Base-by-base conservation (phyloP, 1,140 invertebrate genomes). In the Geopemphigus sp. region DNA sequence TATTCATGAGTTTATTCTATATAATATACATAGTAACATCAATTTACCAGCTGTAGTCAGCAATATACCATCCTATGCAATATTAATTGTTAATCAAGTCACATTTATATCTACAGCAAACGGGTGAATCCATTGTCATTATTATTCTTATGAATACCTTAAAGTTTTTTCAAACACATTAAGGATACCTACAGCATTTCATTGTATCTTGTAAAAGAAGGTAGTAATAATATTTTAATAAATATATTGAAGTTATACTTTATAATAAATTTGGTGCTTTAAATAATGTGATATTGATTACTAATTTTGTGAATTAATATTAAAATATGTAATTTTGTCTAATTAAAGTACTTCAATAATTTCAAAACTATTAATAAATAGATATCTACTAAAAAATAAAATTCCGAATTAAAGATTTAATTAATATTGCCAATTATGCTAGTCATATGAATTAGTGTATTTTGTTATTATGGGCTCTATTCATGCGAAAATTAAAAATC, bases 11-110 rank as follows among this genome's bases (percentile, higher is more conserved):
- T 53, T n/a, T 29, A 72, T 72, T 72, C 24, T 72, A 26, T 70
- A 53, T 70, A 39, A n/a, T 50, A 0, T 72, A 53, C 19, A 54
- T 32, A 68, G 19, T 47, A 68, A 68, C 22, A 72, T 29, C 24
- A 72, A 72, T 72, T 70, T 70, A 72, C 50, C 24, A 72, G 53
- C 26, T 29, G 47, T 57, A 59, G 24, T 53, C n/a, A 56, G 26
- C 24, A 45, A 59, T 29, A 59, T 15, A 57, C 50, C 17, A 59
- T 76, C 12, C 54, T 59, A 8, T 59, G n/a, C 29, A 76, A 45
- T 59, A 76, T 76, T 76, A 76, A 76, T 76, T 76, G 32, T 76
- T 76, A 76, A 76, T 76, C 54, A 76, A 76, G 29, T 76, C 72
- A 76, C 54, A 76, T 76, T 76, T 76, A 59, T 59, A 54, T 59